Conservation (phyloP, 2,888 invertebrate genomes). For the Ptychoptera contaminata region DNA sequence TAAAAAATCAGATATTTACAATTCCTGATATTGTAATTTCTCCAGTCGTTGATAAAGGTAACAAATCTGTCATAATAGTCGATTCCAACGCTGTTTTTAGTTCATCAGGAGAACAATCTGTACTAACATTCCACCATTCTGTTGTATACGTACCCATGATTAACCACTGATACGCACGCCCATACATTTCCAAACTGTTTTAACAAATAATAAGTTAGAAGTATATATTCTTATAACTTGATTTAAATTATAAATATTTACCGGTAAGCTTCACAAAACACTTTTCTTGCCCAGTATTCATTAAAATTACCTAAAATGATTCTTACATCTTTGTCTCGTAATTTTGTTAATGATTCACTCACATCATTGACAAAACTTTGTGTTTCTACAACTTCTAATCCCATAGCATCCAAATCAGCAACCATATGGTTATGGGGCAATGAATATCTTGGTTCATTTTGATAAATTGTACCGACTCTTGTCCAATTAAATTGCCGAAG, state of each 20-base stretch:
- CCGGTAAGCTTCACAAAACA: conserved; percentile 78
- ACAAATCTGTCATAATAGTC: conserved; percentile 72
- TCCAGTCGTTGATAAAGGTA: conserved; percentile 73
- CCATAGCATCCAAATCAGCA: conserved; percentile 66
- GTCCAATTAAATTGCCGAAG: conserved; percentile 94
- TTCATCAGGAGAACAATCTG: conserved; percentile 56
- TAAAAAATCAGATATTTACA: conserved; percentile 46
- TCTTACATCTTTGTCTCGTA: conserved; percentile 81
- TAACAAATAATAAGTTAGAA: neutral
- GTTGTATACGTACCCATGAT: conserved; percentile 76
- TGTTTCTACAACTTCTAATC: conserved; percentile 70
- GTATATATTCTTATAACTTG: neutral
- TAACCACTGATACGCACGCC: conserved; percentile 88
- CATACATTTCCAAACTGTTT: conserved; percentile 66
- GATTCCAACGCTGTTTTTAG: conserved; percentile 69
- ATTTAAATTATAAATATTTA: conserved; percentile 19
- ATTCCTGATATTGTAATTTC: conserved; percentile 80
- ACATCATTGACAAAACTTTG: conserved; percentile 88
- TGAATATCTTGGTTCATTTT: conserved; percentile 87
- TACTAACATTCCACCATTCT: conserved; percentile 54
- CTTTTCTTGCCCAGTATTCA: conserved; percentile 78
- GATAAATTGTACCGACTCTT: conserved; percentile 89
- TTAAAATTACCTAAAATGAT: conserved; percentile 95
- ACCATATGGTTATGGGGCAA: conserved; percentile 79
- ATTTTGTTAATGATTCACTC: conserved; percentile 56